Evolutionary conservation across 2,888 invertebrate species (phyloP), one percentile per base, ranked within the genome.

Genomic region (Gortyna flavago): DNA sequence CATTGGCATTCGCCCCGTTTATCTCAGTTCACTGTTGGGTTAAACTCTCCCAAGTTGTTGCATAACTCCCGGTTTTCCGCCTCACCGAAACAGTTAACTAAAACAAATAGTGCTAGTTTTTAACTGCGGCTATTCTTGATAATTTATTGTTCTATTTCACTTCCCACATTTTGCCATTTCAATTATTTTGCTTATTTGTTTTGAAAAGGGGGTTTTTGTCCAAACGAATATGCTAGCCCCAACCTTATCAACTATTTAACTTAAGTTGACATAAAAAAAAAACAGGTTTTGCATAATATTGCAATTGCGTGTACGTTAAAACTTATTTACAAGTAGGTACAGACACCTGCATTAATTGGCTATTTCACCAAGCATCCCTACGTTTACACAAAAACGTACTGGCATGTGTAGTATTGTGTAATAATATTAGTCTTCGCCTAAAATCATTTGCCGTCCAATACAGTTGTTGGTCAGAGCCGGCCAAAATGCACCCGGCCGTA

Each of bases 61-160:
- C 80, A 68, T 81, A 67, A 80, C 51, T 84, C 51, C 18, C 8
- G 0, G 16, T 57, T 79, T 41, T 18, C 29, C 25, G 48, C 48
- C 21, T 54, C 13, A 8, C 54, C 32, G 48, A 41, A 71, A 71
- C 57, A 21, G 61, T 41, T 68, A 68, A 81, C 80, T 71, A n/a
- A 67, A 68, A 84, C 67, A 71, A 16, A 79, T 67, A 62, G 80
- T 25, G 18, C 35, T 84, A 62, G 67, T 84, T 84, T 84, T 79
- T 71, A 79, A 67, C 67, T 68, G 25, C 18, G 41, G 25, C 65
- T 51, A 35, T 78, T 78, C 68, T 59, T 78, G n/a, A 59, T 41
- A 69, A 41, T 84, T 69, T 65, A 66, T 59, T 25, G 32, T 51
- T 11, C 9, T 25, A 35, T 6, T 25, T 35, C 11, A 59, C 18